Percentiles rank a stretch among this genome's conserved stretches.
phyloP scores from a whole-genome alignment of 1,140 invertebrate genomes.

The Drosophila neocordata region DNA sequence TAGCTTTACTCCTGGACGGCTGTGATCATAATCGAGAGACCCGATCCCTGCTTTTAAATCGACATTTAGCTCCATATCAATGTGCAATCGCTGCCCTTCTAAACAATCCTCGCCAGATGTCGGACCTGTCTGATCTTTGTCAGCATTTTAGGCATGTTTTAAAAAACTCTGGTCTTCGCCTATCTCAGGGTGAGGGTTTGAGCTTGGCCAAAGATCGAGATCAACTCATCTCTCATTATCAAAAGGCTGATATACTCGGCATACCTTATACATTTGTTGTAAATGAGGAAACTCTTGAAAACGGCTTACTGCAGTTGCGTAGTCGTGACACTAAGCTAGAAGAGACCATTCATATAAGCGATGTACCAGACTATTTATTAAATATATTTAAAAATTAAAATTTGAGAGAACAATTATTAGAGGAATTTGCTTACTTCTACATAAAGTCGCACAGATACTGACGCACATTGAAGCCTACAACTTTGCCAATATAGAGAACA shows the following conservation, averaged over 20 bases:
- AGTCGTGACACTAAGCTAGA: constrained; percentile 89
- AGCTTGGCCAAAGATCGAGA: constrained; percentile 13
- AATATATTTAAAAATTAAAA: constrained; percentile 71
- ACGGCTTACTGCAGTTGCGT: constrained; percentile 88
- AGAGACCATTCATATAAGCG: constrained; percentile 79
- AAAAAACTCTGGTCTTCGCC: constrained; percentile 82
- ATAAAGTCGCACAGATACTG: constrained; percentile 90
- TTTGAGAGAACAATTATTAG: background rate
- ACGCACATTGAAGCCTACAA: constrained; percentile 88
- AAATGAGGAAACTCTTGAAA: constrained; percentile 86
- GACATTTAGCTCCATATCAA: constrained; percentile 88
- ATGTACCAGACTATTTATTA: constrained; percentile 75
- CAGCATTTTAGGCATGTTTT: constrained; percentile 84
- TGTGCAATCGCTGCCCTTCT: constrained; percentile 55
- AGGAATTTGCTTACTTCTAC: constrained; percentile 43
- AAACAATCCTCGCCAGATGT: background rate
- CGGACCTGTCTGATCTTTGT: constrained; percentile 84
- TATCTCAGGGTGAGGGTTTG: constrained; percentile 55
- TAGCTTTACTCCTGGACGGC: constrained; percentile 70
- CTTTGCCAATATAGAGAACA: constrained; percentile 87
- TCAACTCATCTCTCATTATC: constrained; percentile 42
- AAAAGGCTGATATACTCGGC: constrained; percentile 83
- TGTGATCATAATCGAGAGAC: constrained; percentile 52
- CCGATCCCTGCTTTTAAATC: constrained; percentile 85
- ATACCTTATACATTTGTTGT: constrained; percentile 83